Evolutionary conservation across 1,140 invertebrate species (phyloP).

Genomic region (Triops cancriformis): DNA sequence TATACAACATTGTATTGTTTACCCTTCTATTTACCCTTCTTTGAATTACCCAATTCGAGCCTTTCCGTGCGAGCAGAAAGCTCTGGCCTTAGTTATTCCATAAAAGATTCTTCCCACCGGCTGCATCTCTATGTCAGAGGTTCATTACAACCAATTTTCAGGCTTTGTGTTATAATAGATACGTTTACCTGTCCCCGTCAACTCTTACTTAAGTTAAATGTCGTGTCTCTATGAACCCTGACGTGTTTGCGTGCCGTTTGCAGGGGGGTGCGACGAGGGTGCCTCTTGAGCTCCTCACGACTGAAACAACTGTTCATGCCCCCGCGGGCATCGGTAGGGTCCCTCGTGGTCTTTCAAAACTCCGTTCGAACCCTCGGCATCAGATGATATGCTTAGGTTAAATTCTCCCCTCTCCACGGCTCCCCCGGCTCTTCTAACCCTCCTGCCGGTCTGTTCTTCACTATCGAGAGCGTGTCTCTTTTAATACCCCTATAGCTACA

Average conservation of each 20-base stretch:
- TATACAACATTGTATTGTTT: too few relatives aligned
- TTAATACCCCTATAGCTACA: too few relatives aligned
- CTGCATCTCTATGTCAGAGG: too few relatives aligned
- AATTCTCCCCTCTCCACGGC: background rate
- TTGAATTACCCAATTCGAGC: too few relatives aligned
- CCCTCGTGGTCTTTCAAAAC: background rate
- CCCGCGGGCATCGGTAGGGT: background rate
- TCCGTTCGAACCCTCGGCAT: background rate
- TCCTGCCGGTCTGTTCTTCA: too few relatives aligned
- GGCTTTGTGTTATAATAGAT: background rate
- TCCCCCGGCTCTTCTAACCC: too few relatives aligned
- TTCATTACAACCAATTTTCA: background rate
- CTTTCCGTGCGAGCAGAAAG: too few relatives aligned
- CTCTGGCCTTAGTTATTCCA: too few relatives aligned
- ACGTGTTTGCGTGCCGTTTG: background rate
- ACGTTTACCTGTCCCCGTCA: background rate
- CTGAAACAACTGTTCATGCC: background rate
- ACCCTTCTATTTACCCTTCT: too few relatives aligned
- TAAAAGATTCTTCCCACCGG: too few relatives aligned
- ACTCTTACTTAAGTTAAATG: constrained; percentile 6
- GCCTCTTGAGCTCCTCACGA: background rate
- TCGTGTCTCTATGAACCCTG: constrained; percentile 2
- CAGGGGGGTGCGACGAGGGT: background rate
- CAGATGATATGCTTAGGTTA: background rate
- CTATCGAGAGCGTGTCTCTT: too few relatives aligned